Evolutionary conservation across 1,140 invertebrate genomes (phyloP), one percentile per base, ranked within the genome.

Genomic region (Solen grandis): DNA sequence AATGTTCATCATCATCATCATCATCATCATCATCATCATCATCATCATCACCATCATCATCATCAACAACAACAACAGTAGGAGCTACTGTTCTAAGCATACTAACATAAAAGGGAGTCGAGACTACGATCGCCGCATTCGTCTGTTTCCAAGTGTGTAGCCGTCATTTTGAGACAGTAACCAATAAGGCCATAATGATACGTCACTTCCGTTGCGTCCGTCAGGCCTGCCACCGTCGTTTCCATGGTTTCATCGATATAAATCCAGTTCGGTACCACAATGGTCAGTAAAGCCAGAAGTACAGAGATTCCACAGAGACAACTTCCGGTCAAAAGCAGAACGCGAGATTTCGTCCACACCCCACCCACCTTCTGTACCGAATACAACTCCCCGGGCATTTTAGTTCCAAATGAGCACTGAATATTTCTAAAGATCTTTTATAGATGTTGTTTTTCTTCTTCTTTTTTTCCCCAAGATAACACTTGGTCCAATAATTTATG

Each of bases 171-270:
- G 10, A 69, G 35, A 54, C 66, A 69, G 50, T 69, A 69, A 33
- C 50, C 29, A 50, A 69, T 38, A 38, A 69, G 54, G 19, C 66
- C 66, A 46, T 69, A 69, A n/a, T 50, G 35, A 54, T 69, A 69
- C 46, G 66, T 69, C 41, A 69, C 66, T 22, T 69, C 46, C 25
- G 66, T 69, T 1, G 5, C 46, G 22, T 69, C 66, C n/a, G 66
- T 69, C 10, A 69, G 66, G 13, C 66, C 66, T 5, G 66, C 66
- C n/a, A 69, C 66, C 1, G 66, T 69, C 5, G 66, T 69, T n/a
- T 69, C 66, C 66, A 69, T 50, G 5, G 35, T 33, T n/a, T 46
- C 66, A 27, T n/a, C 50, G 14, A 69, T 46, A 29, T 54, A 54
- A 8, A 69, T 33, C 66, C 66, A 69, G 50, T 69, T 52, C 5